Evolutionary conservation across 1,140 invertebrate species (phyloP), one percentile per base, ranked within the genome.

Genomic region (Papilio machaon): DNA sequence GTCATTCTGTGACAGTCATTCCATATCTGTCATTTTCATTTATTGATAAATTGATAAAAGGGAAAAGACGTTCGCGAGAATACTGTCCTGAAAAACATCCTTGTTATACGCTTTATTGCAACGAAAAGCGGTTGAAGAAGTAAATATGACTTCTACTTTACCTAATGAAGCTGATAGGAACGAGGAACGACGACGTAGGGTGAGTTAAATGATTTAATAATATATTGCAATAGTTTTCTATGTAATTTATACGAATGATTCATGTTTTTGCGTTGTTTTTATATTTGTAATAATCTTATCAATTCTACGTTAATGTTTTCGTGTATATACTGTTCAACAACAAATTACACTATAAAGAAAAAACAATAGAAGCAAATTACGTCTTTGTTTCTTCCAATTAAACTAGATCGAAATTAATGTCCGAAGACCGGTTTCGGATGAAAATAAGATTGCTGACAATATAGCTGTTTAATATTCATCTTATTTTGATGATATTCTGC

Each of bases 101-200:
- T 38, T 30, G 11, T 70, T 30, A 15, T 15, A n/a, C 17, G 17
- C 35, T n/a, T 46, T 73, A 47, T 73, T 73, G 19, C 11, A 0
- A 76, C 52, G 8, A 76, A 76, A 47, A 5, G 19, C 19, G 5
- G 0, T 52, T 76, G n/a, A 76, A 52, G 46, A 15, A 54, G n/a
- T 73, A 81, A 80, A 83, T 38, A 91, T 93, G 92, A 90, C 92
- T 80, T 91, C 92, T 17, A 88, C 91, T 10, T 82, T 90, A 82
- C 89, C 92, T 74, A 89, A 64, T 64, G 64, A 70, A 38, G 64
- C 84, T 75, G 92, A 94, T 67, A 91, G 87, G 81, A 91, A 91
- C 46, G 92, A 94, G 64, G 92, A 94, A 80, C 88, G 92, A 8
- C 90, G 92, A 70, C 91, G 92, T 23, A 88, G 92, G 85, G 92